Base-by-base conservation (phyloP, 2,888 invertebrate species). In the Papilio elwesi region DNA sequence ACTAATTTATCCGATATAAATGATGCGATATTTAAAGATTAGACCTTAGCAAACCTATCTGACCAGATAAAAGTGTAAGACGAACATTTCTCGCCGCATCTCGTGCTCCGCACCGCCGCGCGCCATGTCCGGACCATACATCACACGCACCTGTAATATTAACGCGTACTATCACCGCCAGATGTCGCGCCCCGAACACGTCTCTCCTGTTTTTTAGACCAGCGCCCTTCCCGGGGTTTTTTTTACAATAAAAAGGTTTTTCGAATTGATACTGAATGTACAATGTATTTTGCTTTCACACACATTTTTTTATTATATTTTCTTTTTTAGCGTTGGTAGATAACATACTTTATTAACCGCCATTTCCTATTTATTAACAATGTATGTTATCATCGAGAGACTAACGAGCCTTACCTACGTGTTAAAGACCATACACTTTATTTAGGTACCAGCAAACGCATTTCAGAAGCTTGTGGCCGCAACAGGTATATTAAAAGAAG, bases 91-190 rank as follows among this genome's bases (percentile, higher is more conserved):
- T 4, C 7, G 9, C 43, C 79, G 11, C 5, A 74, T 76, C 79
- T 80, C 66, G 0, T 82, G 5, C 26, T 81, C 82, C 80, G 75
- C 9, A 68, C 85, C 84, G 74, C 68, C 15, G 68, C 85, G 66
- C 71, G 10, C 59, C 82, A 82, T 85, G 86, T 84, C 77, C 76
- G 63, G 70, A 73, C 85, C 74, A 85, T 87, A 85, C 81, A 86
- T 87, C 85, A 85, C 77, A 77, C 76, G 78, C 83, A 85, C 84
- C 84, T 85, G 84, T 82, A 83, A 81, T 82, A 84, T 83, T 83
- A 85, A 84, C 84, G 84, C 79, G 77, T 76, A 82, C 83, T 83
- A 86, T 87, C 87, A 82, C 82, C 77, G 77, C 76, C 87, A 87
- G 79, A 81, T 83, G 87, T 80, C 83, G 85, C 64, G 36, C 49